Percentiles rank a stretch among this genome's conserved stretches.
Conservation (phyloP, 2,797 vertebrate species). For the Aplochiton taeniatus region DNA sequence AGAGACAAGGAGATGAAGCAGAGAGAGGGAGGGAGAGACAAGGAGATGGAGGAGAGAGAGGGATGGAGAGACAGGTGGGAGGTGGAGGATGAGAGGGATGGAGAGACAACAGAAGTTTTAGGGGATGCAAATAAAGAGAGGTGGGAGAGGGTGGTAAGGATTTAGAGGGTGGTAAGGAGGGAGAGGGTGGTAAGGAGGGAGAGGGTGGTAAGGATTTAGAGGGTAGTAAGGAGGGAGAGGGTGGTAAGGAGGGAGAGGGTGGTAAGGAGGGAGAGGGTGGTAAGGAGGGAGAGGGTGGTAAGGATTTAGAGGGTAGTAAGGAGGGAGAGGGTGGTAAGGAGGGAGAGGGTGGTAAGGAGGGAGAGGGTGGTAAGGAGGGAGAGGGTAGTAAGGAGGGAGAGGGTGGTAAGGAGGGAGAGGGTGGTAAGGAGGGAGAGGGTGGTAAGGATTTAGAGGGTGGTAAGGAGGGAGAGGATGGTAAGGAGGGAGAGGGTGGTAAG, state of each 20-base stretch:
- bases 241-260: constrained; percentile 6
- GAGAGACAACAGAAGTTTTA: no score
- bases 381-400: constrained; percentile 7
- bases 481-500: not conserved
- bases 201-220: not conserved
- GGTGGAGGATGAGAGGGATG: not conserved
- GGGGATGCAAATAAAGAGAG: no score
- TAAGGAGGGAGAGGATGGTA: not conserved
- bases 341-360: not conserved
- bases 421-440: not conserved
- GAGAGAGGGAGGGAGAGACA: not conserved
- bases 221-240: constrained; percentile 4
- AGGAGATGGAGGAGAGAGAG: not conserved
- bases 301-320: no score
- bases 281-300: not conserved
- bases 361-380: not conserved
- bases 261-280: constrained; percentile 1
- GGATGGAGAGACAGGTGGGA: not conserved
- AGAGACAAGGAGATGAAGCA: constrained; percentile 22
- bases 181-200: constrained; percentile 1
- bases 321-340: not conserved
- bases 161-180: not conserved
- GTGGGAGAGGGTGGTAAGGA: not conserved
- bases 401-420: not conserved
- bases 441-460: not conserved